Percentiles rank a stretch among this genome's conserved stretches.
Evolutionary conservation across 2,888 invertebrate genomes (phyloP).

Genomic region (Escarpia spicata): DNA sequence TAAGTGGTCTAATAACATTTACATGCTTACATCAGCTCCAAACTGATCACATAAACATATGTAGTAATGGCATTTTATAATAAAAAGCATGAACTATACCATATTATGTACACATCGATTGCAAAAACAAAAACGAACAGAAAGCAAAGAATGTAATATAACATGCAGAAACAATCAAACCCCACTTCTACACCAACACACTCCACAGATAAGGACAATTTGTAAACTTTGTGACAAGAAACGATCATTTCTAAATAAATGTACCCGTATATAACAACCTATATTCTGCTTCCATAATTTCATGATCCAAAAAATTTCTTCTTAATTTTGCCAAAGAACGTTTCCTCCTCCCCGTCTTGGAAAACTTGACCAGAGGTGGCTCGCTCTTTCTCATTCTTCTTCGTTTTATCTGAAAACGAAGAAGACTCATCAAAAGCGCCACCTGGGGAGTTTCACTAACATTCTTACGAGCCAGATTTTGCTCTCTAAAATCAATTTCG

Average conservation of each 20-base stretch:
- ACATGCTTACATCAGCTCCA: not conserved
- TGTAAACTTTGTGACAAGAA: not conserved
- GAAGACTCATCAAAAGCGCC: not conserved
- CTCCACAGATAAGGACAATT: not conserved
- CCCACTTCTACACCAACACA: not conserved
- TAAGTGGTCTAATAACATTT: not conserved
- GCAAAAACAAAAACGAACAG: not conserved
- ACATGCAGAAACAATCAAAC: not conserved
- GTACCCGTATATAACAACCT: slow-evolving; percentile 7
- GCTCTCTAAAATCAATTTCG: not conserved
- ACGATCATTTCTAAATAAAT: not conserved
- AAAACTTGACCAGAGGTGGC: slow-evolving; percentile 44
- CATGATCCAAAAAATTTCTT: slow-evolving; percentile 58
- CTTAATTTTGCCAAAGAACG: slow-evolving; percentile 58
- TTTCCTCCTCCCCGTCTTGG: slow-evolving; percentile 48
- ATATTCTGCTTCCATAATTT: not conserved
- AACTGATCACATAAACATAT: not conserved
- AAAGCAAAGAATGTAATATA: not conserved
- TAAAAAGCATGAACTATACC: not conserved
- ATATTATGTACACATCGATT: not conserved
- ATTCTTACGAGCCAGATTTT: not conserved
- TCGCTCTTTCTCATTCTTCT: slow-evolving; percentile 40
- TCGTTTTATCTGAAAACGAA: slow-evolving; percentile 16
- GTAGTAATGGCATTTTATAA: not conserved
- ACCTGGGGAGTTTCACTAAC: not conserved